Base-by-base conservation (phyloP, 92 coral and sea anemone species). In the Umimayanthus chanpuru region DNA sequence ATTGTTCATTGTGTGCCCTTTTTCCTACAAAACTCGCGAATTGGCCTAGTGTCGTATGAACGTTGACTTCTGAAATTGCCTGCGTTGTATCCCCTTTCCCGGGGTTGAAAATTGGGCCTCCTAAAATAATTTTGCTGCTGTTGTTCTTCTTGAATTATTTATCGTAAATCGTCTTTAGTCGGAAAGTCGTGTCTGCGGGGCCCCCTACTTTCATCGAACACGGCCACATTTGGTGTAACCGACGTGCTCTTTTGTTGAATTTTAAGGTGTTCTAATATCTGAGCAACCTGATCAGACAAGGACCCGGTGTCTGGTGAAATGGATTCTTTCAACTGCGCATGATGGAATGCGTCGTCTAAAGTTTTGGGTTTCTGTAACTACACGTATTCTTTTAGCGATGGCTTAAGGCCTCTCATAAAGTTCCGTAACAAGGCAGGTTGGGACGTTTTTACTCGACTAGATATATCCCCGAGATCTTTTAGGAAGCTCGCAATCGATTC, bases 401-500 rank as follows among this genome's bases (percentile, higher is more conserved):
- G 38, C 21, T 79, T 79, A 20, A 79, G 82, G 41, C 82, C 82
- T 32, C 25, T 28, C 65, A 79, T 79, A 79, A 79, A 79, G 32
- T 28, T 78, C 26, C 68, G 1, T 79, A 79, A 53, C 38, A 79
- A 53, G 66, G 53, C 70, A 8, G 82, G 2, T 44, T 78, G 64
- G 4, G 81, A 78, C 47, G 20, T 78, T 44, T 78, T 78, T 47
- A 78, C 21, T 6, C 67, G 61, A 50, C 81, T 78, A 49, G 81
- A 49, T 49, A 78, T 78, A 53, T 78, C 82, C 6, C 82, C 29
- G 4, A 79, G 32, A 2, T 79, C 38, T 50, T 79, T 79, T 16
- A 44, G 68, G 39, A 79, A 56, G 58, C 49, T 53, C 72, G 85
- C 72, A 72, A 80, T 73, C 32, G 85, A 80, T 80, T 80, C 85